Evolutionary conservation across 2,888 invertebrate genomes (phyloP).

Genomic region (Cephus rjabovi): DNA sequence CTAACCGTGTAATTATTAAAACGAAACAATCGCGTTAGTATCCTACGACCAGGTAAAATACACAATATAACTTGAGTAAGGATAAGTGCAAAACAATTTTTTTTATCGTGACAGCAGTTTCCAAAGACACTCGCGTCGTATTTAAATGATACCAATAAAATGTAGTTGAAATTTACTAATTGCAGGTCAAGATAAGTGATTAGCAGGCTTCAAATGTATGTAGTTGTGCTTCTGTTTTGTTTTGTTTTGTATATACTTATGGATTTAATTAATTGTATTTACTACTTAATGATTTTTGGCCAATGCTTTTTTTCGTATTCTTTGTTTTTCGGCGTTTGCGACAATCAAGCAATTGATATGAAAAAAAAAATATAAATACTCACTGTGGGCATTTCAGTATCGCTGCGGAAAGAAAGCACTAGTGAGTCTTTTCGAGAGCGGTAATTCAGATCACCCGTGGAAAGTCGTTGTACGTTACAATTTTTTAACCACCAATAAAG

Average conservation of each 20-base stretch:
- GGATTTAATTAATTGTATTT: background rate
- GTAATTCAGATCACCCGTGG: background rate
- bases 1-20: background rate
- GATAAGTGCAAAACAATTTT: background rate
- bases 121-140: background rate
- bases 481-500: background rate
- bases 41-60: background rate
- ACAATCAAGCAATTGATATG: background rate
- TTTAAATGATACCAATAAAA: background rate
- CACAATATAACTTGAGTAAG: background rate
- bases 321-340: background rate
- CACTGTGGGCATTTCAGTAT: background rate
- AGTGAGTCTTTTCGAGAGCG: background rate
- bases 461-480: background rate
- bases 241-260: background rate
- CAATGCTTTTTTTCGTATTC: background rate
- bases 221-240: background rate
- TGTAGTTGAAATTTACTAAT: background rate
- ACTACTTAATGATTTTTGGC: background rate
- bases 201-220: background rate
- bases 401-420: background rate
- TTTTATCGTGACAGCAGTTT: background rate
- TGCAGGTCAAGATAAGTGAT: background rate
- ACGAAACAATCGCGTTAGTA: background rate
- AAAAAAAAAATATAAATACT: background rate